These are phyloP conservation scores for Dysdera silvatica DNA, from an alignment of 1,140 invertebrate genomes.

Conservation along the genomic window DNA sequence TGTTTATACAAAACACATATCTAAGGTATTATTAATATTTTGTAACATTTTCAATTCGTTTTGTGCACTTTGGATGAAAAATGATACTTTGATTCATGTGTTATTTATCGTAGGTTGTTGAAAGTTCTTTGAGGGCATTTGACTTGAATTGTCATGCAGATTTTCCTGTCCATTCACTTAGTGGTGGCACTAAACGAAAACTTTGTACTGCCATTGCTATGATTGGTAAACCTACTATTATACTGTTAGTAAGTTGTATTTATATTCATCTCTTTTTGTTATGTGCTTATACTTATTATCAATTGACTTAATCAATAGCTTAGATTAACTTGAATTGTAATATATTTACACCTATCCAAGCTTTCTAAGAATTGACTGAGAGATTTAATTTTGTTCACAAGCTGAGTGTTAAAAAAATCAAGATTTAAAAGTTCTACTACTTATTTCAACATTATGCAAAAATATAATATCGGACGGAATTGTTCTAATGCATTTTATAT, in stretches of 20 bases:
- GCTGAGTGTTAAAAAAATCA: too few relatives aligned
- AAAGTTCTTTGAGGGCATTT: slow-evolving; percentile 38
- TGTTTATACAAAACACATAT: slow-evolving; percentile 17
- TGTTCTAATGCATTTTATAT: not conserved
- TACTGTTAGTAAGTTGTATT: slow-evolving; percentile 41
- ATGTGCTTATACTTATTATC: not conserved
- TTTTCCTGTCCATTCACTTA: slow-evolving; percentile 40
- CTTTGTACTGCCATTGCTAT: slow-evolving; percentile 46
- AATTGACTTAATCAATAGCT: not conserved
- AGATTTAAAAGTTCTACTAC: too few relatives aligned
- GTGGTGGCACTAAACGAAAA: slow-evolving; percentile 47
- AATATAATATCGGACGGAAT: not conserved
- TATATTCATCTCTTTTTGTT: too few relatives aligned
- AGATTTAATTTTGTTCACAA: too few relatives aligned
- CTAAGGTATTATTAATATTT: not conserved
- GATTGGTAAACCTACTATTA: slow-evolving; percentile 44
- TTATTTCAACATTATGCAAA: not conserved
- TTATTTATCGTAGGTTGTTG: slow-evolving; percentile 36
- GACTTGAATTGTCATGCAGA: slow-evolving; percentile 38
- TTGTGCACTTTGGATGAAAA: too few relatives aligned
- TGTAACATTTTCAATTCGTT: not conserved
- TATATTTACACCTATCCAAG: too few relatives aligned
- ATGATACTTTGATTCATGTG: not conserved
- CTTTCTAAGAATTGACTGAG: too few relatives aligned
- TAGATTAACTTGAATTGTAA: not conserved